A percentile compares a stretch with the other conserved stretches of the same genome.
These are phyloP conservation scores for Epizoanthus stellaris DNA, from an alignment of 92 coral and sea anemone species.

Conservation along the genomic window DNA sequence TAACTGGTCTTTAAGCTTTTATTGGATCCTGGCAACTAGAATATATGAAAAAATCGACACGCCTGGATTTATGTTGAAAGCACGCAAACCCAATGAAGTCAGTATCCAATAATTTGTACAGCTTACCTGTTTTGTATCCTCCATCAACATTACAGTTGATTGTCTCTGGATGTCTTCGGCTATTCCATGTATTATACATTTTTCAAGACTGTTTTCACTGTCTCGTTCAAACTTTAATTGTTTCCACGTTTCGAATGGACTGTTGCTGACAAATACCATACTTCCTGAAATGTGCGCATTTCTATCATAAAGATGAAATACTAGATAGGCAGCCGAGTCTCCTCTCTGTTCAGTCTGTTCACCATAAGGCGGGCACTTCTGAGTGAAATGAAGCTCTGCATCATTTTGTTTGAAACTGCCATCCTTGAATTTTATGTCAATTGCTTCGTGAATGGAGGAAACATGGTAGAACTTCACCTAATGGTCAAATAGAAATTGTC, in stretches of 20 bases:
- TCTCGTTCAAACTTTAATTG: constrained; percentile 38
- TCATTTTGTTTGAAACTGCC: constrained; percentile 51
- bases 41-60: too few relatives aligned
- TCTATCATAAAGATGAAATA: constrained; percentile 37
- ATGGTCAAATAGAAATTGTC: not conserved
- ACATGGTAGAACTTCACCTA: constrained; percentile 67
- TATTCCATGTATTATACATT: constrained; percentile 50
- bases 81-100: not conserved
- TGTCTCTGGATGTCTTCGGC: constrained; percentile 74
- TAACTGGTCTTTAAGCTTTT: too few relatives aligned
- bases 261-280: constrained; percentile 63
- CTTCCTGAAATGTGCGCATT: constrained; percentile 47
- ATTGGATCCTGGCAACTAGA: too few relatives aligned
- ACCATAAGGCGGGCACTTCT: constrained; percentile 60
- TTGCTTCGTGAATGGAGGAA: constrained; percentile 46
- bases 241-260: constrained; percentile 79
- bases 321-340: constrained; percentile 52
- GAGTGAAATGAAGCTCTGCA: constrained; percentile 67
- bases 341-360: not conserved
- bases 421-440: constrained; percentile 56
- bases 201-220: not conserved
- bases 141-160: constrained; percentile 52
- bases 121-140: constrained; percentile 64
- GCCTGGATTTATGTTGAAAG: too few relatives aligned
- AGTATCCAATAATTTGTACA: not conserved